phyloP scores from a whole-genome alignment of 2,888 invertebrate genomes.

The Drosophila setosimentum region DNA sequence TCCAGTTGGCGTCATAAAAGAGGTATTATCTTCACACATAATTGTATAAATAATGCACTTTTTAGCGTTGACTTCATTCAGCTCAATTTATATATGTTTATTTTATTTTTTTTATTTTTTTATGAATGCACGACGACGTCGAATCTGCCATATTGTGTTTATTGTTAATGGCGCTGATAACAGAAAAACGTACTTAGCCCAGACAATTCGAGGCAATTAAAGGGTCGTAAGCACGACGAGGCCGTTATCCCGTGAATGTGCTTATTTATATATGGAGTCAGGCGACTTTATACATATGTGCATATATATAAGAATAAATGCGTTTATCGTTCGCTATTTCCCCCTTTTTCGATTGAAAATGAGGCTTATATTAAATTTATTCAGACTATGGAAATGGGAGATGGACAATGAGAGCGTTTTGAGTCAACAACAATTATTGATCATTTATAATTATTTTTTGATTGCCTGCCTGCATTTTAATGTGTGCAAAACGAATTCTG shows the following conservation, averaged over 20 bases:
- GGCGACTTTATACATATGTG: background rate
- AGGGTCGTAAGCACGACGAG: conserved; percentile 44
- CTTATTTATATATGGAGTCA: conserved; percentile 49
- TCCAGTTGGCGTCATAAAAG: conserved; percentile 54
- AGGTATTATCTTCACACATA: conserved; percentile 66
- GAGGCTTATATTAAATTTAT: conserved; percentile 6
- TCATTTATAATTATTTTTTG: conserved; percentile 22
- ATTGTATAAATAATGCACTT: conserved; percentile 74
- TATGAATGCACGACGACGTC: conserved; percentile 38
- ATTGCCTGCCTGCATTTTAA: conserved; percentile 20
- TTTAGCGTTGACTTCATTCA: conserved; percentile 64
- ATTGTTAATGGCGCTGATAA: conserved; percentile 71
- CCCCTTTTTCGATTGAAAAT: conserved; percentile 11
- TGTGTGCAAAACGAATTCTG: conserved; percentile 18
- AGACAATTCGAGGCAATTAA: conserved; percentile 66
- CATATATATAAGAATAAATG: background rate
- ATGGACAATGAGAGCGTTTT: background rate
- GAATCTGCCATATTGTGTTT: conserved; percentile 50
- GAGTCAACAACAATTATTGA: conserved; percentile 47
- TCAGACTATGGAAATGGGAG: background rate
- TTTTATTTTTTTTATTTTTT: conserved; percentile 25
- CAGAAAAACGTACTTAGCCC: conserved; percentile 63
- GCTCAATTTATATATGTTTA: conserved; percentile 25
- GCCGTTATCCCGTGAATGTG: conserved; percentile 25
- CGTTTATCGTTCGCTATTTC: background rate